phyloP scores from a whole-genome alignment of 2,113 vertebrate genomes.

The Struthio camelus region DNA sequence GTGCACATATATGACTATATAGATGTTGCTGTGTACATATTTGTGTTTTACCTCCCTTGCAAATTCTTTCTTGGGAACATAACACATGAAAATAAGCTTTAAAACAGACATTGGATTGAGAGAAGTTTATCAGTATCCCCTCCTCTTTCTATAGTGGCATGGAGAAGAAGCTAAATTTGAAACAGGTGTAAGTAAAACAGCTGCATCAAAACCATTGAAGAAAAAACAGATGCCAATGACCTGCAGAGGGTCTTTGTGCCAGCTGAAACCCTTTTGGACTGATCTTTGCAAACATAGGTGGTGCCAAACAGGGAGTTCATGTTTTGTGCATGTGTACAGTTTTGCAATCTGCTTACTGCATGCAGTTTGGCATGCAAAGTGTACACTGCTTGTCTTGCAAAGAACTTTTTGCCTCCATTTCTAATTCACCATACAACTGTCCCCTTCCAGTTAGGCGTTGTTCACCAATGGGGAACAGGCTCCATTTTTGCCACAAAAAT shows the following conservation, averaged over 20 bases:
- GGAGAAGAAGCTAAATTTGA: not conserved
- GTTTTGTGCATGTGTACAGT: not conserved
- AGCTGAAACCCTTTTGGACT: not conserved
- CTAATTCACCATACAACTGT: not conserved
- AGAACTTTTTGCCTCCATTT: not conserved
- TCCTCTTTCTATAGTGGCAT: not conserved
- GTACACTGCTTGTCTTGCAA: not conserved
- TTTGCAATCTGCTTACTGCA: not conserved
- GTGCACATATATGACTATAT: not conserved
- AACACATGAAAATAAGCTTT: not conserved
- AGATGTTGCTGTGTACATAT: not conserved
- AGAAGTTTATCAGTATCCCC: not conserved
- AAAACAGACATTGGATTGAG: not conserved
- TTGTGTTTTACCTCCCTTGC: not conserved
- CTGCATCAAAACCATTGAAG: not conserved
- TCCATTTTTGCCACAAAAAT: not conserved
- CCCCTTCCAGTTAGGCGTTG: not conserved
- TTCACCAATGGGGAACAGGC: not conserved
- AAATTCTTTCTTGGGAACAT: not conserved
- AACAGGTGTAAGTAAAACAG: not conserved
- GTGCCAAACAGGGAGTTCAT: not conserved
- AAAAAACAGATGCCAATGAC: not conserved
- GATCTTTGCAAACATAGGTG: constrained; percentile 15
- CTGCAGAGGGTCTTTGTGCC: not conserved
- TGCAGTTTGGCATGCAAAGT: not conserved